Conservation (phyloP, 2,797 vertebrate species). For the Cynodonichthys magdalenae region DNA sequence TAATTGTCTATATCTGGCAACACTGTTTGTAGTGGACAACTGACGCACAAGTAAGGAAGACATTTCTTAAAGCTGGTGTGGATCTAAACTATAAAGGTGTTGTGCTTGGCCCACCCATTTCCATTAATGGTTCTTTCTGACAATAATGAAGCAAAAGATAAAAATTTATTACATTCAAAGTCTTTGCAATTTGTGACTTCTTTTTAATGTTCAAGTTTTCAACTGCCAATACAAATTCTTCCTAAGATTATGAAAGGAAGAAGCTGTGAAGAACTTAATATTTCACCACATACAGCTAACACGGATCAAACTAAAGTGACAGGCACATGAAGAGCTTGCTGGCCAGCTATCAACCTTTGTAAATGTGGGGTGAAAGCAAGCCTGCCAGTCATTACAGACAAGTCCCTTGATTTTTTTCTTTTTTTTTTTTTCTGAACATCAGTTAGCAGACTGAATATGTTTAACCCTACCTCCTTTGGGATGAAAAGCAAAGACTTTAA, state of each 20-base stretch:
- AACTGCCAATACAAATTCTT: conserved; percentile 2
- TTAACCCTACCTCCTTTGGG: conserved; percentile 12
- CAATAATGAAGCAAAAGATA: neutral
- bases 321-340: conserved; percentile 38
- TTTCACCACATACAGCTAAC: conserved; percentile 32
- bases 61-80: no score
- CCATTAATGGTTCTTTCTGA: no score
- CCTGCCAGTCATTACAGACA: conserved; percentile 50
- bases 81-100: no score
- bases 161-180: conserved; percentile 8
- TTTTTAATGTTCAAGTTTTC: conserved; percentile 15
- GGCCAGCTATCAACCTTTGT: conserved; percentile 31
- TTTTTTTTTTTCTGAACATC: conserved; percentile 21
- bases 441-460: conserved; percentile 20
- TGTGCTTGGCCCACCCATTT: no score
- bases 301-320: conserved; percentile 30
- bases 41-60: no score
- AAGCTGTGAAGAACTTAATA: conserved; percentile 16
- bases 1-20: no score
- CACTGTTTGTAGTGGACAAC: no score
- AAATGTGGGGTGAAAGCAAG: conserved; percentile 16
- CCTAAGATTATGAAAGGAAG: conserved; percentile 20
- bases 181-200: conserved; percentile 12
- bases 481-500: conserved; percentile 33
- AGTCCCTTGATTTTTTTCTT: conserved; percentile 35